phyloP scores from a whole-genome alignment of 2,113 vertebrate species.

The Hiodon alosoides region DNA sequence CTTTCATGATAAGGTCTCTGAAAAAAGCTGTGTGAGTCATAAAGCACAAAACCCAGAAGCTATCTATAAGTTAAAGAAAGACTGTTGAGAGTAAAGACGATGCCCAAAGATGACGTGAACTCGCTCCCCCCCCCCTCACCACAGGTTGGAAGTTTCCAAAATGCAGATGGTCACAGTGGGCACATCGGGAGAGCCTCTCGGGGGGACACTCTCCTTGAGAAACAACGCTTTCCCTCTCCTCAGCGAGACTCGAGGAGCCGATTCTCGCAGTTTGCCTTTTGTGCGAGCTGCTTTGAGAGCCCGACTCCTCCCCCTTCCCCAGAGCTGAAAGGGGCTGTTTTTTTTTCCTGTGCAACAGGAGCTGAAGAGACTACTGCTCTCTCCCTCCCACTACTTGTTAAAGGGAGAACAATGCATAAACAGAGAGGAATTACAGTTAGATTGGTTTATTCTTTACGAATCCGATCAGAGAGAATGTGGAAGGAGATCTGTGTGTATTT shows the following conservation, averaged over 20 bases:
- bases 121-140: slow-evolving; percentile 13
- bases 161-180: too few species aligned
- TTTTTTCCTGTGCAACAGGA: slow-evolving; percentile 44
- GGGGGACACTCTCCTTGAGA: slow-evolving; percentile 36
- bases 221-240: slow-evolving; percentile 43
- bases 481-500: background rate
- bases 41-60: too few species aligned
- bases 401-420: slow-evolving; percentile 59
- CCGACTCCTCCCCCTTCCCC: slow-evolving; percentile 47
- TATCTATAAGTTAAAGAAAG: slow-evolving; percentile 3
- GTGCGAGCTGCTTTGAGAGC: slow-evolving; percentile 40
- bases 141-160: slow-evolving; percentile 35
- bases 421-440: slow-evolving; percentile 32
- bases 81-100: background rate
- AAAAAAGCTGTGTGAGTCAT: too few species aligned
- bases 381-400: slow-evolving; percentile 42
- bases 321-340: slow-evolving; percentile 47
- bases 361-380: slow-evolving; percentile 43
- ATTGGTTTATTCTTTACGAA: background rate
- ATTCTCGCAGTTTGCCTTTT: slow-evolving; percentile 45
- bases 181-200: slow-evolving; percentile 26
- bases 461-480: slow-evolving; percentile 19
- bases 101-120: background rate
- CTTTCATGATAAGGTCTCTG: too few species aligned
- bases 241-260: slow-evolving; percentile 49